Base-by-base conservation (phyloP, 1,140 invertebrate species). In the Scaptomyza graminum region DNA sequence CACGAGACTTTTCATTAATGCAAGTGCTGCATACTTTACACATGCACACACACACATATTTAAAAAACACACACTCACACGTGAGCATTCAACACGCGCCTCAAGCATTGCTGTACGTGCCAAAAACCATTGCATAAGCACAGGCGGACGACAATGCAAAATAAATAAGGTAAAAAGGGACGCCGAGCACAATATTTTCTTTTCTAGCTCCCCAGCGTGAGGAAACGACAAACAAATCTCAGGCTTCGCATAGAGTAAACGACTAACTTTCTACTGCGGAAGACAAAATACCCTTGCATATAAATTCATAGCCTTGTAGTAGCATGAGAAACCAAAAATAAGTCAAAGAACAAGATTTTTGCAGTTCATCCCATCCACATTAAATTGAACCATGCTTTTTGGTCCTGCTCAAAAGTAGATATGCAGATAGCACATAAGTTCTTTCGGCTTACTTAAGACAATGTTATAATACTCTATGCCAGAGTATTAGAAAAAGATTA, bases 1-100 rank as follows among this genome's bases (percentile, higher is more conserved):
- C 77, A 41, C 74, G 77, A 84, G 74, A 85, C 49, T 82, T 85
- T 85, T 85, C 82, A 85, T 85, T 85, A 85, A 78, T 85, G 82
- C 78, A 82, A 85, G 82, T 85, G 82, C 82, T 63, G 80, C 72
- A 76, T 69, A 70, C 41, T 49, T 56, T 57, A 52, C 59, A 65
- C 62, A 43, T 41, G 54, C 47, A 25, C 41, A 78, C 55, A 28
- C 68, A 52, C 49, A 5, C 6, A 31, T 9, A 34, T 9, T 2
- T 9, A 1, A 31, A 7, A 31, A 5, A 47, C 49, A 49, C 25
- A 22, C 25, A 37, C 37, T 16, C n/a, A 46, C 63, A 67, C 13
- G 47, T 34, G 65, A 18, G 31, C 56, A 74, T 64, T 77, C 60
- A 34, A 44, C 47, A 68, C 70, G 80, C 82, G 77, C 69, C 75